Base-by-base conservation (phyloP, 2,113 vertebrate species). In the Fulica atra region DNA sequence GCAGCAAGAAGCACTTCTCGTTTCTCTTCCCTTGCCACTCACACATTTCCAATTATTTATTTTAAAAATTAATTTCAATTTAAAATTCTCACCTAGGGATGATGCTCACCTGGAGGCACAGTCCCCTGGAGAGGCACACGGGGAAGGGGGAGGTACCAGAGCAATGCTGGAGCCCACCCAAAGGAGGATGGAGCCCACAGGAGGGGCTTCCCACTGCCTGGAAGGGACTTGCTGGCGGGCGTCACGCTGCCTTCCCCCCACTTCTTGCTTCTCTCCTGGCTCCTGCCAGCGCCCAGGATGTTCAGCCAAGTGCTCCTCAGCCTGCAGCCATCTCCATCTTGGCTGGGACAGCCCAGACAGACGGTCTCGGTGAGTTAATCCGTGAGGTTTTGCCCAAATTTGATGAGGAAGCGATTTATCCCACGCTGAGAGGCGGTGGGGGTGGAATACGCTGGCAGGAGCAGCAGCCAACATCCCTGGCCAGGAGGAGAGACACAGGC, bases 171-270 rank as follows among this genome's bases (percentile, higher is more conserved):
- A 86, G 48, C 81, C 71, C 54, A 36, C 63, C 36, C 68, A 66
- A 35, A 89, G 26, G 20, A 76, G 50, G 26, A 38, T 1, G 4
- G 26, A 91, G 8, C 16, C 53, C 87, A 16, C 33, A 35, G 72
- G 33, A 66, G 10, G 10, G n/a, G 36, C 76, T 38, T 21, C n/a
- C 40, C 38, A 2, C 46, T 31, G 28, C 8, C 54, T 17, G 26
- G 59, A 53, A 63, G 59, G 54, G 64, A 44, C 31, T 77, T 0
- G 0, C 78, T 66, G 1, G 0, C 1, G 7, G 21, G 16, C 29
- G 21, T 56, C 60, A 51, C 0, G 0, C 57, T 59, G 53, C 81
- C 80, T 69, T 69, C 42, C 54, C 69, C 81, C 82, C 50, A 50
- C 50, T 23, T 50, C 35, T 13, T 20, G 20, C 44, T 81, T 54